phyloP scores from a whole-genome alignment of 2,113 vertebrate species.

The Grantiella picta region DNA sequence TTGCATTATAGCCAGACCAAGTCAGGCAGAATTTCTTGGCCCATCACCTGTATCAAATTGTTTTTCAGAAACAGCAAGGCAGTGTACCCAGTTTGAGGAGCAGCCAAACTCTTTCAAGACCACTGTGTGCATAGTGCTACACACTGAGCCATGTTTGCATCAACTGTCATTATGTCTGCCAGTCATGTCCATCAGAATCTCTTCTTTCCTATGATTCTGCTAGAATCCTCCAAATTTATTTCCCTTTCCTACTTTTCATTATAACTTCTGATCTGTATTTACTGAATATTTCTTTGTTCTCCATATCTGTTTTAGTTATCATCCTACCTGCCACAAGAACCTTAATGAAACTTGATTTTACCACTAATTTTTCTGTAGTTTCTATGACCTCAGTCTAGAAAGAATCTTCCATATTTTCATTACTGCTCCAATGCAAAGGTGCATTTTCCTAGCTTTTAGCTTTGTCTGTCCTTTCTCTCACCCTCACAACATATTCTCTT shows the following conservation, averaged over 20 bases:
- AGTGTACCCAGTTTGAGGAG: neutral
- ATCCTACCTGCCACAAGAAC: neutral
- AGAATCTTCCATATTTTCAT: neutral
- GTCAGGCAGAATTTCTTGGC: neutral
- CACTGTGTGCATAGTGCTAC: neutral
- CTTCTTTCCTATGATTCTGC: neutral
- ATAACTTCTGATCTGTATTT: neutral
- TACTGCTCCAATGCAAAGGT: neutral
- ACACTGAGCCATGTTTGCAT: neutral
- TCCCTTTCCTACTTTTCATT: neutral
- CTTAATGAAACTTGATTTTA: neutral
- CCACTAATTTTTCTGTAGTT: neutral
- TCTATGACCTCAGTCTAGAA: neutral
- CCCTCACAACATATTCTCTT: neutral
- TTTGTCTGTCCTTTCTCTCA: neutral
- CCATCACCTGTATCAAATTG: neutral
- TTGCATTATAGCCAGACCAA: neutral
- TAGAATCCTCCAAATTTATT: neutral
- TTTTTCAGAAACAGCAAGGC: neutral
- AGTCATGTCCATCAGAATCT: neutral
- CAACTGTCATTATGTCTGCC: neutral
- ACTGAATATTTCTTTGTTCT: neutral
- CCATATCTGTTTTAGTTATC: neutral
- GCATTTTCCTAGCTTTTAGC: neutral
- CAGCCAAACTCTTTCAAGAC: neutral